Evolutionary conservation across 2,797 vertebrate genomes (phyloP).

Genomic region (Phyllotis vaccarum): DNA sequence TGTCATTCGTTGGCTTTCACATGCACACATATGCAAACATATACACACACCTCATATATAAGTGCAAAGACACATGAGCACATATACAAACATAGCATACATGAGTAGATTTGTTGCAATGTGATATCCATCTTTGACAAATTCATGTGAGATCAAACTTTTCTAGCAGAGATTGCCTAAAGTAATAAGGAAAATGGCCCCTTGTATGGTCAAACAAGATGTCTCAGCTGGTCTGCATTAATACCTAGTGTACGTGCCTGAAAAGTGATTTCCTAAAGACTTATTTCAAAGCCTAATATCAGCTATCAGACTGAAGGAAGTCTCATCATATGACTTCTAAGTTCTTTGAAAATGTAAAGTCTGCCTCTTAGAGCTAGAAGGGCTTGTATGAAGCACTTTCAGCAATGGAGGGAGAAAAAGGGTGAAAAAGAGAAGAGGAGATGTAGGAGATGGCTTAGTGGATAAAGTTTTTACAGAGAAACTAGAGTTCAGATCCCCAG

Average conservation of each 20-base stretch:
- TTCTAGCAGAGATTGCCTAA: neutral
- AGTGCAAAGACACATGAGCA: neutral
- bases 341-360: neutral
- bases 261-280: neutral
- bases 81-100: neutral
- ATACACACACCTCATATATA: neutral
- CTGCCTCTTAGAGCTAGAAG: constrained; percentile 9
- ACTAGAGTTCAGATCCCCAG: neutral
- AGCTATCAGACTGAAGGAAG: neutral
- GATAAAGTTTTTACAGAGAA: neutral
- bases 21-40: neutral
- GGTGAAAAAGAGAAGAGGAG: neutral
- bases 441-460: neutral
- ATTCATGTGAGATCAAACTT: neutral
- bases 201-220: neutral
- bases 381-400: neutral
- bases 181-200: neutral
- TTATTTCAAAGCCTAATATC: constrained; percentile 28
- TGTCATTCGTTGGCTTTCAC: neutral
- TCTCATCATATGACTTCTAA: neutral
- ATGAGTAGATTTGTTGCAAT: constrained; percentile 17
- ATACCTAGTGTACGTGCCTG: neutral
- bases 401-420: neutral
- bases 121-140: neutral
- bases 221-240: neutral